phyloP scores from a whole-genome alignment of 2,888 invertebrate genomes.

The Empis livida region DNA sequence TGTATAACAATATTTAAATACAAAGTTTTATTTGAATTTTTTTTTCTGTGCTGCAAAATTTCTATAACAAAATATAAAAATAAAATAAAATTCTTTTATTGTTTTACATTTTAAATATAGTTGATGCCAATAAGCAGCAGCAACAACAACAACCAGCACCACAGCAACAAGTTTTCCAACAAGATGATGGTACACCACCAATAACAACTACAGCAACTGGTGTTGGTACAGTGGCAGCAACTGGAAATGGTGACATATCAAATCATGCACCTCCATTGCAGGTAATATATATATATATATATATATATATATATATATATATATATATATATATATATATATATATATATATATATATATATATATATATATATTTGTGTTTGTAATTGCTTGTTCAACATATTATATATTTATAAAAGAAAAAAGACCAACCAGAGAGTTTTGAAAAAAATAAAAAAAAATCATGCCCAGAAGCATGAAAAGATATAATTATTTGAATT shows the following conservation, averaged over 20 bases:
- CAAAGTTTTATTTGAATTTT: too few relatives aligned
- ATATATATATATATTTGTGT: background rate
- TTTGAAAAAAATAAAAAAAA: too few relatives aligned
- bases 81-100: background rate
- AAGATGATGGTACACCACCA: background rate
- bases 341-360: conserved; percentile 12
- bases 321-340: too few relatives aligned
- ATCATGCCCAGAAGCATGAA: too few relatives aligned
- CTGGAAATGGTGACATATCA: conserved; percentile 49
- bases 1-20: too few relatives aligned
- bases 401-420: background rate
- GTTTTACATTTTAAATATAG: conserved; percentile 13
- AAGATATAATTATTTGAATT: too few relatives aligned
- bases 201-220: background rate
- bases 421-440: too few relatives aligned
- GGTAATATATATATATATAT: conserved; percentile 23
- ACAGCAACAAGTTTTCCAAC: conserved; percentile 14
- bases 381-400: background rate
- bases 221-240: conserved; percentile 30
- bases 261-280: conserved; percentile 47
- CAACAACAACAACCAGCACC: conserved; percentile 31
- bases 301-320: too few relatives aligned
- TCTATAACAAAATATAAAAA: too few relatives aligned
- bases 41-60: too few relatives aligned
- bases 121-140: conserved; percentile 27